These are phyloP conservation scores for Sorex araneus DNA, from an alignment of 2,113 vertebrate genomes.

Conservation along the genomic window DNA sequence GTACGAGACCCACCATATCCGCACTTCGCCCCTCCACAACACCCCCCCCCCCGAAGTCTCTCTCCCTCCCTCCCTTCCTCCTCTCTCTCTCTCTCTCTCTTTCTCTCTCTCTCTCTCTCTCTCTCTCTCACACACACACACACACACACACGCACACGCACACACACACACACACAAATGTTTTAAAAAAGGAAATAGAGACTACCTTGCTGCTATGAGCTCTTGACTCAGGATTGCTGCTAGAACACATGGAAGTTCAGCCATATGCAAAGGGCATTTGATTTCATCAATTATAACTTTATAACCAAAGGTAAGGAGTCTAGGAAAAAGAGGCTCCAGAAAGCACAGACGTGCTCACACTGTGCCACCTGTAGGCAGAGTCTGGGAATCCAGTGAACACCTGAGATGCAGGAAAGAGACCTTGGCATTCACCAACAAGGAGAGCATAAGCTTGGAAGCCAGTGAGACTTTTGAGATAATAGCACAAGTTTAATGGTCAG, in stretches of 20 bases:
- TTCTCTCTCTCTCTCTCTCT: too few species aligned
- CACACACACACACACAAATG: too few species aligned
- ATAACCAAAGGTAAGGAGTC: neutral
- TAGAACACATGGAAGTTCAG: neutral
- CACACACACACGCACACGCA: too few species aligned
- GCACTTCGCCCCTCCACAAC: too few species aligned
- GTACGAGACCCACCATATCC: too few species aligned
- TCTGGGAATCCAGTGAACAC: neutral
- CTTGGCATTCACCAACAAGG: neutral
- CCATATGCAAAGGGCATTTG: slow-evolving; percentile 19
- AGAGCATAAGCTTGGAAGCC: neutral
- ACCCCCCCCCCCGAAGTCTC: too few species aligned
- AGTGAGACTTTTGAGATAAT: neutral
- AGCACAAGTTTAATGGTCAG: neutral
- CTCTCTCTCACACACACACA: too few species aligned
- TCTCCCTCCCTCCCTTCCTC: too few species aligned
- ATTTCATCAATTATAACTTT: slow-evolving; percentile 49
- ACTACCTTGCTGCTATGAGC: slow-evolving; percentile 40
- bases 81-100: too few species aligned
- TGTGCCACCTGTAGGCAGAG: slow-evolving; percentile 65
- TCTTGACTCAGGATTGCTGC: neutral
- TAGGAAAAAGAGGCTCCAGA: neutral
- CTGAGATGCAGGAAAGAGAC: neutral
- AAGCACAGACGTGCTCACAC: neutral
- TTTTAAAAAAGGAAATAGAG: neutral